These are phyloP conservation scores for Ceyx melanurus DNA, from an alignment of 2,113 vertebrate species.

Conservation along the genomic window DNA sequence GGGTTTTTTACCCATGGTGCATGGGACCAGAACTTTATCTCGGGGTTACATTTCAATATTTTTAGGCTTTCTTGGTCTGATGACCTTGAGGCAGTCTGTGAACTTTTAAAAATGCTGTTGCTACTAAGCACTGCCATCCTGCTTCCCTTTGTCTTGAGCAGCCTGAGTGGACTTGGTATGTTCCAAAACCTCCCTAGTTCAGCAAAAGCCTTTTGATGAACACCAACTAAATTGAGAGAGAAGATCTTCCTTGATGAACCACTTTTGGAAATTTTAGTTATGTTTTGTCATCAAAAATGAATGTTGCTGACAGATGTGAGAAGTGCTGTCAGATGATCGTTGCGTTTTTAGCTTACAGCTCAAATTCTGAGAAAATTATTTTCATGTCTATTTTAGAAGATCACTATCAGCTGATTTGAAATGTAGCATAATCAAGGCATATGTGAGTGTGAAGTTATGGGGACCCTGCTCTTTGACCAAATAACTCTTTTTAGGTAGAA, in stretches of 20 bases:
- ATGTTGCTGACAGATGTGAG: slow-evolving; percentile 32
- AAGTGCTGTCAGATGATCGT: slow-evolving; percentile 54
- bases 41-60: neutral
- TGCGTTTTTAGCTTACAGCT: slow-evolving; percentile 41
- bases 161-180: neutral
- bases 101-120: neutral
- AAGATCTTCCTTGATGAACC: slow-evolving; percentile 35
- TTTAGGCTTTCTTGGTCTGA: neutral
- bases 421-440: neutral
- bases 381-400: slow-evolving; percentile 54
- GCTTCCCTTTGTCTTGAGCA: neutral
- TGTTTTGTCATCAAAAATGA: slow-evolving; percentile 62
- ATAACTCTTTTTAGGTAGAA: neutral
- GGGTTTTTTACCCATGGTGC: neutral
- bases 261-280: slow-evolving; percentile 45
- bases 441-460: neutral
- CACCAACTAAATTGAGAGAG: neutral
- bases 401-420: slow-evolving; percentile 39
- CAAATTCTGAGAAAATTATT: slow-evolving; percentile 31
- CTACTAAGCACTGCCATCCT: neutral
- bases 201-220: slow-evolving; percentile 40
- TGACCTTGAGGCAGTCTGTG: neutral
- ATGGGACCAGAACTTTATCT: neutral
- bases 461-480: neutral
- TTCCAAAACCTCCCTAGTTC: slow-evolving; percentile 18